Evolutionary conservation across 2,113 vertebrate species (phyloP).

Genomic region (Crotalus viridis): DNA sequence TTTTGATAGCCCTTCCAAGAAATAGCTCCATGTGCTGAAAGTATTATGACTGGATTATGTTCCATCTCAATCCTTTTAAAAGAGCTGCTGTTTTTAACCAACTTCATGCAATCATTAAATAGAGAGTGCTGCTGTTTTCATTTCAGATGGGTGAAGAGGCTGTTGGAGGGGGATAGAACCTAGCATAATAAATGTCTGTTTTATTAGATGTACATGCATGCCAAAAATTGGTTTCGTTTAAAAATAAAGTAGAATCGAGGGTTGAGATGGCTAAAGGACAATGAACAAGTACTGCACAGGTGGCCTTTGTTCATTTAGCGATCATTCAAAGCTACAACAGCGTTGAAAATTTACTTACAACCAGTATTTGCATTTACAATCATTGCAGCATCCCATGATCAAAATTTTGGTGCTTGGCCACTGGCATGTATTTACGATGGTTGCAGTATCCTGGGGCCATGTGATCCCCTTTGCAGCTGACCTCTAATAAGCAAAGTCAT

Average conservation of each 20-base stretch:
- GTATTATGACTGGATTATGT: background rate
- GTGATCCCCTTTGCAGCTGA: background rate
- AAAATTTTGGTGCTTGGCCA: background rate
- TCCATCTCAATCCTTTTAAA: background rate
- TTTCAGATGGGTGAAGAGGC: background rate
- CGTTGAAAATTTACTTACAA: background rate
- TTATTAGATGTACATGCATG: background rate
- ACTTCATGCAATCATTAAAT: background rate
- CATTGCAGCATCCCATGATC: background rate
- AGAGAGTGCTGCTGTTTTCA: background rate
- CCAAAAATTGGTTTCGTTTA: background rate
- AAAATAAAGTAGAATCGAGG: background rate
- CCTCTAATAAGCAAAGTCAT: background rate
- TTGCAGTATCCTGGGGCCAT: background rate
- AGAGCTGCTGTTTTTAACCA: background rate
- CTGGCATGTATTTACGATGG: background rate
- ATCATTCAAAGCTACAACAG: background rate
- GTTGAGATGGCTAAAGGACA: background rate
- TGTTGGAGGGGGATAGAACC: background rate
- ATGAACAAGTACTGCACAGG: background rate
- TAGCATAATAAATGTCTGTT: background rate
- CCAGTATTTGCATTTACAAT: background rate
- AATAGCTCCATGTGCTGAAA: background rate
- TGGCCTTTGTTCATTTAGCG: background rate
- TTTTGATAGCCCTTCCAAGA: background rate